Evolutionary conservation across 2,113 vertebrate genomes (phyloP), one percentile per base, ranked within the genome.

Genomic region (Microtus montanus): DNA sequence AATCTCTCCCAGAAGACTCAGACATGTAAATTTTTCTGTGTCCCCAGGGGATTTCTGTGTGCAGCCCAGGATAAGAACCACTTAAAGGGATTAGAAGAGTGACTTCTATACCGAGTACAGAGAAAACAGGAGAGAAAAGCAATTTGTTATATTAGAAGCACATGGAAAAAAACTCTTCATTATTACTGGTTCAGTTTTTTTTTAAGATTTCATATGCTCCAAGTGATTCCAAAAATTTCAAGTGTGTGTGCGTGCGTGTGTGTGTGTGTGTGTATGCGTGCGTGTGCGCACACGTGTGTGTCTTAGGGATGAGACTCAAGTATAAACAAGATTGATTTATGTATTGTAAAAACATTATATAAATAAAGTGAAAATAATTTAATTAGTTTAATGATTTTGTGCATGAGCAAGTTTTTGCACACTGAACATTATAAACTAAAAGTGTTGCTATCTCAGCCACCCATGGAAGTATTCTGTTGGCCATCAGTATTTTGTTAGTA

Each of bases 81-180:
- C 64, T 38, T 90, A 75, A 91, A 61, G 22, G 33, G 49, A 93
- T 84, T 80, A 92, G 41, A 94, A 71, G 26, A 52, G 30, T 61
- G 30, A 86, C 64, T 96, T 88, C 49, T 90, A 77, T 5, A 4
- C 30, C 10, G 11, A 90, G 0, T 61, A 64, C 58, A 89, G 66
- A 91, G 54, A 49, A 92, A 64, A 52, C 38, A 75, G 9, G 15
- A 44, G 38, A 73, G 35, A 66, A 0, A 9, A 77, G 33, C 28
- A 15, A 41, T 73, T 38, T 91, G 4, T 86, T 83, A 19, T 66
- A 11, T 95, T 84, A 70, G 85, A 75, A 84, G 61, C 26, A 80
- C 26, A 20, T 7, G 30, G 85, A 38, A 94, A 95, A 94, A 4
- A 4, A 49, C 64, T 92, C 87, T 28, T 30, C 68, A 77, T 14